Evolutionary conservation across 2,113 vertebrate genomes (phyloP).

Genomic region (Felis catus): F.catus_Fca126_mat1.0 CM031414.1:65536001-65536500

Average conservation of each 20-base stretch:
- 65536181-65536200: slow-evolving; percentile 58
- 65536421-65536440: background rate
- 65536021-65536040: background rate
- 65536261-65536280: background rate
- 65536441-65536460: background rate
- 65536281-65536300: background rate
- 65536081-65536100: slow-evolving; percentile 64
- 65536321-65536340: slow-evolving; percentile 49
- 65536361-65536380: background rate
- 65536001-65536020: background rate
- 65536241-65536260: background rate
- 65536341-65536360: background rate
- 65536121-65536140: slow-evolving; percentile 52
- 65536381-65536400: slow-evolving; percentile 25
- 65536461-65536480: slow-evolving; percentile 41
- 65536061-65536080: slow-evolving; percentile 48
- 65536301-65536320: background rate
- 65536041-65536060: slow-evolving; percentile 43
- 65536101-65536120: slow-evolving; percentile 63
- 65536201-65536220: slow-evolving; percentile 18
- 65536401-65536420: background rate
- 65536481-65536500: slow-evolving; percentile 27
- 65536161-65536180: slow-evolving; percentile 61
- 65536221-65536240: background rate
- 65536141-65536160: slow-evolving; percentile 56